phyloP scores from a whole-genome alignment of 2,113 vertebrate genomes.

The Phycodurus eques region DNA sequence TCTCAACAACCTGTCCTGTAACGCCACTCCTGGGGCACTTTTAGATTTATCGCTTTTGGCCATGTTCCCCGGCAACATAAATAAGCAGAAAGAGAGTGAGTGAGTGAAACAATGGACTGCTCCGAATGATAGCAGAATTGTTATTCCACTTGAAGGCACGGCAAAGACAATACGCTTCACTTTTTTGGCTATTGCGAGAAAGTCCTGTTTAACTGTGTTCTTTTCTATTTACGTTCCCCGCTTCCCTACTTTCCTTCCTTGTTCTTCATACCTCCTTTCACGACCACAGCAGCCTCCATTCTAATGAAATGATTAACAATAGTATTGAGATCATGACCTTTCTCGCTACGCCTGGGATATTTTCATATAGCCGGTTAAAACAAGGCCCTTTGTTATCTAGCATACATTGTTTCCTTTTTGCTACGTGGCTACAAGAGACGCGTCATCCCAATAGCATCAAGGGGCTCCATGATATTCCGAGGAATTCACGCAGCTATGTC shows the following conservation, averaged over 20 bases:
- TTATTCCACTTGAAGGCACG: constrained; percentile 37
- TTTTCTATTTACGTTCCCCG: constrained; percentile 50
- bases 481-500: neutral
- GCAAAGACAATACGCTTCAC: constrained; percentile 46
- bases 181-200: constrained; percentile 45
- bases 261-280: constrained; percentile 30
- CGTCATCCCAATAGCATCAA: neutral
- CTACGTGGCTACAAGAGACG: neutral
- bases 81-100: constrained; percentile 39
- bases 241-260: constrained; percentile 56
- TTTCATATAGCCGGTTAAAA: neutral
- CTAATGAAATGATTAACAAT: constrained; percentile 37
- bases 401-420: neutral
- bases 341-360: neutral
- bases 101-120: constrained; percentile 58
- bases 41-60: constrained; percentile 68
- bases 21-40: constrained; percentile 64
- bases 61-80: constrained; percentile 54
- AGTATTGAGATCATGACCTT: constrained; percentile 14
- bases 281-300: constrained; percentile 15
- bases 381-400: neutral
- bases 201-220: constrained; percentile 46
- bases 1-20: constrained; percentile 60
- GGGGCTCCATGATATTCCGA: neutral
- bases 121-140: constrained; percentile 50